Percentiles rank a stretch among this genome's conserved stretches.
These are phyloP conservation scores for Gadopsis marmoratus DNA, from an alignment of 2,797 vertebrate species.

Conservation along the genomic window DNA sequence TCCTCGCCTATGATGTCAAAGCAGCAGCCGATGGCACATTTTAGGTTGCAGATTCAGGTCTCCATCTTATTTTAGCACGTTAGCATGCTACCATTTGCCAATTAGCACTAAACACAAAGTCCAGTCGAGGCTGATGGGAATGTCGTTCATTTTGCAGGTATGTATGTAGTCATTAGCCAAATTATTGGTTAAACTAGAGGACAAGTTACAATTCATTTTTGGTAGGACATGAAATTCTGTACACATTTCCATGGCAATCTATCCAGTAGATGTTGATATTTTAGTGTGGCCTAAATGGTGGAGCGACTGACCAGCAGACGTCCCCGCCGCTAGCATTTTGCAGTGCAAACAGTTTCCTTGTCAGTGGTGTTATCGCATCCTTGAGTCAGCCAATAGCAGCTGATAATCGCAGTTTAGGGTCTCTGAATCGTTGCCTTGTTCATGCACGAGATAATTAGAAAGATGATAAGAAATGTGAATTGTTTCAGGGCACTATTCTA, in stretches of 20 bases:
- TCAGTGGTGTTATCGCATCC: slow-evolving; percentile 2
- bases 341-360: not conserved
- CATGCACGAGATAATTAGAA: not conserved
- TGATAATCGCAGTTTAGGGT: not conserved
- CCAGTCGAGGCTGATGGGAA: not conserved
- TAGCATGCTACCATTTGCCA: not conserved
- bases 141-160: not conserved
- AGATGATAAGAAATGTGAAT: not conserved
- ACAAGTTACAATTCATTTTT: not conserved
- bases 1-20: not conserved
- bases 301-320: not conserved
- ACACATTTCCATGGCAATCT: not conserved
- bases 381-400: slow-evolving; percentile 26
- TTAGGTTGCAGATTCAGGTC: not conserved
- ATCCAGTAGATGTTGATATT: not conserved
- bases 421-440: slow-evolving; percentile 2
- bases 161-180: not conserved
- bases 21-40: not conserved
- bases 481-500: not conserved
- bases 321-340: not conserved
- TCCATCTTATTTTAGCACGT: not conserved
- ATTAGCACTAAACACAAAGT: not conserved
- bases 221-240: not conserved
- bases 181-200: not conserved
- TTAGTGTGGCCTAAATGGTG: not conserved